Evolutionary conservation across 2,797 vertebrate species (phyloP).

Genomic region (Ptychobarbus kaznakovi): DNA sequence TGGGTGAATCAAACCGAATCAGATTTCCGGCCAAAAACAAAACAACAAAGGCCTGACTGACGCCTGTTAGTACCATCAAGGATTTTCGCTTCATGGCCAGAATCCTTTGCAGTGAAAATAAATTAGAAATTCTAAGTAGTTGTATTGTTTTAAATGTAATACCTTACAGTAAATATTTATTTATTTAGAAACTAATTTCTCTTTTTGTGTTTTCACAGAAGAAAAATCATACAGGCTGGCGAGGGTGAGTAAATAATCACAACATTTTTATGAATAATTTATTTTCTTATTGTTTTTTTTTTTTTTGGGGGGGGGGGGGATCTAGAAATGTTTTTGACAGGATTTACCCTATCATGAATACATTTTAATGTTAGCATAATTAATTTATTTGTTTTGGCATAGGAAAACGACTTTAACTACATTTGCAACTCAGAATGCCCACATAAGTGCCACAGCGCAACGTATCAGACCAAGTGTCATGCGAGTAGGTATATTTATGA

Average conservation of each 20-base stretch:
- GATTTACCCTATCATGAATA: not conserved
- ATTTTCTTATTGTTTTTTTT: not conserved
- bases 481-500: not conserved
- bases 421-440: not conserved
- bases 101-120: not conserved
- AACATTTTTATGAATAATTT: too few species aligned
- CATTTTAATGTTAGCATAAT: not conserved
- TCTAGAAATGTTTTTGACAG: not conserved
- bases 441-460: not conserved
- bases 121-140: not conserved
- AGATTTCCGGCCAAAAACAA: not conserved
- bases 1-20: not conserved
- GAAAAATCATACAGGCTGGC: not conserved
- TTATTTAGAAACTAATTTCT: not conserved
- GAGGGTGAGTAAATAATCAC: not conserved
- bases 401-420: not conserved
- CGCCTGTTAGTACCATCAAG: not conserved
- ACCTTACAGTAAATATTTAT: not conserved
- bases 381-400: not conserved
- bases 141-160: not conserved
- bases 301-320: too few species aligned
- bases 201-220: not conserved
- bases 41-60: not conserved
- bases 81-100: not conserved
- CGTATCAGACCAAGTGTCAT: not conserved